Evolutionary conservation across 2,888 invertebrate genomes (phyloP), one percentile per base, ranked within the genome.

Genomic region (Rhagium mordax): DNA sequence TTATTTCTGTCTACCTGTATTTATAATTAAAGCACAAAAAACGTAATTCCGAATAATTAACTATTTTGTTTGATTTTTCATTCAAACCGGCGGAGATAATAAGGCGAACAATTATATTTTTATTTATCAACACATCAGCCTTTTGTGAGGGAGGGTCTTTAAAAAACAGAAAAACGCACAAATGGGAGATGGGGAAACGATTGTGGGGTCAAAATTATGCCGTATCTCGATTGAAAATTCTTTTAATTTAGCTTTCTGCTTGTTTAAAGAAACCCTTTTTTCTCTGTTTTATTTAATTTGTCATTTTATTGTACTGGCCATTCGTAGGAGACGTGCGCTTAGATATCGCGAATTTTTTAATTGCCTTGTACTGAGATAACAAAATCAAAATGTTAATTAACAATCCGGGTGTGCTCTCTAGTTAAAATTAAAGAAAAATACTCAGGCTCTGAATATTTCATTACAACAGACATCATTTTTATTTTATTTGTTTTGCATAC

Each of bases 341-440:
- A 78, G 84, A 85, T 87, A 87, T 87, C 85, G 86, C 85, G 81
- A 85, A 85, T 85, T 87, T 87, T 87, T 87, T 87, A 87, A 87
- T 87, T 87, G 87, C 86, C 86, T 85, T 82, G 83, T 79, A 81
- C 83, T 84, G 86, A 87, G 87, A 87, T 87, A 87, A 87, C 87
- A 87, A 87, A 87, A 87, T 87, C 87, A 87, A 86, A 87, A 87
- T 87, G 87, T 87, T 87, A 87, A 87, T 87, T 87, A 87, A 87
- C 86, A 86, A 86, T 86, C 86, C 84, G 85, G 84, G 84, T 85
- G 84, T 86, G 84, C 85, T 85, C 83, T 84, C 83, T 83, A 83
- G 83, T 84, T 85, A 83, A 85, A 86, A 87, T 87, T 86, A 86
- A 87, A 87, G 87, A 87, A 87, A 87, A 87, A 87, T 86, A 87